Percentiles rank a stretch among this genome's conserved stretches.
Evolutionary conservation across 2,888 invertebrate species (phyloP).

Genomic region (Electrophaes corylata): DNA sequence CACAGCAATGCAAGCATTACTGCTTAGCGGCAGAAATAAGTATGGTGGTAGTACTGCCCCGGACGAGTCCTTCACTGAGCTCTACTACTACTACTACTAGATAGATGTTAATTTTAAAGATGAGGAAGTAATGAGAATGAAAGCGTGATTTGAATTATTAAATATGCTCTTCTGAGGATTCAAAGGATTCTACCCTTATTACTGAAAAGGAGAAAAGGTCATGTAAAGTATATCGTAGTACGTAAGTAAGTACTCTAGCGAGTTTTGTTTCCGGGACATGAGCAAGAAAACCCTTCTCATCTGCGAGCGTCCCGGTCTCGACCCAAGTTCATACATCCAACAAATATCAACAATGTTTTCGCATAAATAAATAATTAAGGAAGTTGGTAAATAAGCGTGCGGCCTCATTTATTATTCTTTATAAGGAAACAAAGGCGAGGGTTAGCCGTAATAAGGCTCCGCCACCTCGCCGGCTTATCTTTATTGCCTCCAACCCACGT

Average conservation of each 20-base stretch:
- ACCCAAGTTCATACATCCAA: constrained; percentile 59
- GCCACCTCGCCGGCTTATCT: constrained; percentile 85
- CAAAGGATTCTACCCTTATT: constrained; percentile 24
- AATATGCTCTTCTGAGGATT: constrained; percentile 15
- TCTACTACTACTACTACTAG: too few relatives aligned
- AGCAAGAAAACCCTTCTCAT: constrained; percentile 41
- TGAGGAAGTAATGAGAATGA: background rate
- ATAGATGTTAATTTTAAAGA: constrained; percentile 9
- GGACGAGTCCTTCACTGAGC: too few relatives aligned
- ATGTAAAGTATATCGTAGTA: constrained; percentile 20
- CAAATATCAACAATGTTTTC: constrained; percentile 79
- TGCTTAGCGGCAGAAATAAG: too few relatives aligned
- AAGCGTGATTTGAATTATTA: constrained; percentile 14
- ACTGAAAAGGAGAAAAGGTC: constrained; percentile 26
- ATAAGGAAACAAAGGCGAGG: constrained; percentile 85
- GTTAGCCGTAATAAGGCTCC: constrained; percentile 85
- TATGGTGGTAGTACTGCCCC: too few relatives aligned
- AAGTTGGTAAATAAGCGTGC: constrained; percentile 83
- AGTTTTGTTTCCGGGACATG: constrained; percentile 33
- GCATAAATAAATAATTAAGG: constrained; percentile 83
- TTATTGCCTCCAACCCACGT: constrained; percentile 85
- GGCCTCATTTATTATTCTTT: constrained; percentile 85
- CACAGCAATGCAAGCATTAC: too few relatives aligned
- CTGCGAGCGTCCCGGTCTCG: constrained; percentile 46
- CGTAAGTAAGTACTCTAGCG: constrained; percentile 7